These are phyloP conservation scores for Saccopteryx leptura DNA, from an alignment of 2,113 vertebrate genomes.

Conservation along the genomic window DNA sequence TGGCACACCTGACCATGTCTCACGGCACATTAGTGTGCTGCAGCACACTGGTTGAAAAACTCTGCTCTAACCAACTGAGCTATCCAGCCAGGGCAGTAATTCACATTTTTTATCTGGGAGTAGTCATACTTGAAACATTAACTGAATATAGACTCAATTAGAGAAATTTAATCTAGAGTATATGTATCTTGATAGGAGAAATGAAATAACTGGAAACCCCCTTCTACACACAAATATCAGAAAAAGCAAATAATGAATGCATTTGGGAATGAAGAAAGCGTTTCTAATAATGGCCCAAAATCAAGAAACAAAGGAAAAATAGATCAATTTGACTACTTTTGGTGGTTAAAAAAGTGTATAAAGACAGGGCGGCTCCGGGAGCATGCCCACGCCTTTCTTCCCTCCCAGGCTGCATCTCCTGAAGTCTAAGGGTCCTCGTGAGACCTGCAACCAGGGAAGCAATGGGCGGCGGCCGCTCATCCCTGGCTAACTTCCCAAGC, in stretches of 20 bases:
- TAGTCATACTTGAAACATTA: slow-evolving; percentile 18
- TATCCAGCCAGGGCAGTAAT: no score
- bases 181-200: neutral
- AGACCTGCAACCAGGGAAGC: no score
- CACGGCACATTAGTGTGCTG: no score
- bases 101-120: slow-evolving; percentile 25
- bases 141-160: neutral
- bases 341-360: neutral
- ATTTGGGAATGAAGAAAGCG: neutral
- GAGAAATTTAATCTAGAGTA: neutral
- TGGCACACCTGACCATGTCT: no score
- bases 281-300: slow-evolving; percentile 6
- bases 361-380: no score
- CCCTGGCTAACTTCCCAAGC: no score
- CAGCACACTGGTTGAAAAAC: no score
- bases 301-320: neutral
- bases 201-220: neutral
- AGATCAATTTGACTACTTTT: neutral
- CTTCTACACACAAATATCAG: neutral
- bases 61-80: no score
- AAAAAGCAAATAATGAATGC: neutral
- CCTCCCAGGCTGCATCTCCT: no score
- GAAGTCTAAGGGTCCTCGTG: no score
- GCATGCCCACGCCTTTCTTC: no score
- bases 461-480: no score